Evolutionary conservation across 2,888 invertebrate species (phyloP), one percentile per base, ranked within the genome.

Genomic region (Caenorhabditis sp.): DNA sequence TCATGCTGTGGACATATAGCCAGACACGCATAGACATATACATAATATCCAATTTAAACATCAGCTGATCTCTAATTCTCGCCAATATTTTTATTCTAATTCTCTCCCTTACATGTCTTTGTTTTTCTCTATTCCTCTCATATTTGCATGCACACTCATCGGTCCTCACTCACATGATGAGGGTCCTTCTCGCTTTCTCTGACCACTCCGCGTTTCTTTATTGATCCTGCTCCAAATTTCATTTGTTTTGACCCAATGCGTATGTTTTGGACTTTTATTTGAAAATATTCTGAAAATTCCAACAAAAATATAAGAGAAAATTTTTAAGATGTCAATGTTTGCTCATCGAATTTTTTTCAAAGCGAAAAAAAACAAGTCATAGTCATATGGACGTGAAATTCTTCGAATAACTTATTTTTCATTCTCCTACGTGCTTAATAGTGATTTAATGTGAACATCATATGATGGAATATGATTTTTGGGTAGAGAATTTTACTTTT

Each of bases 171-270:
- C 57, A 26, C 57, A 25, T 26, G 26, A 57, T 25, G 12, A 8
- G 12, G n/a, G n/a, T n/a, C 57, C 57, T 57, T 57, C 27, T 57
- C 26, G 25, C 56, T 58, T 59, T 61, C 57, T 43, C 27, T 50
- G 49, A 58, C 54, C 52, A 63, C 59, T 57, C 50, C 56, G 20
- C 36, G 59, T 52, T 65, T 61, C 58, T 23, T 25, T 27, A 54
- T 17, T 54, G 65, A 61, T 60, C 63, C 25, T 43, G 26, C 43
- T 63, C n/a, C 3, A 31, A 27, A 58, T 58, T 61, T 43, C 61
- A 65, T 65, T 70, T 65, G 70, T 66, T 43, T 43, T 43, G 43
- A 31, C 31, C 31, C 31, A 31, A 7, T 31, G 31, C 10, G 4
- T 31, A 10, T 31, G 31, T 31, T 43, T 7, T 43, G 10, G 7